Conservation (phyloP, 2,888 invertebrate species). For the Melieria crassipennis region DNA sequence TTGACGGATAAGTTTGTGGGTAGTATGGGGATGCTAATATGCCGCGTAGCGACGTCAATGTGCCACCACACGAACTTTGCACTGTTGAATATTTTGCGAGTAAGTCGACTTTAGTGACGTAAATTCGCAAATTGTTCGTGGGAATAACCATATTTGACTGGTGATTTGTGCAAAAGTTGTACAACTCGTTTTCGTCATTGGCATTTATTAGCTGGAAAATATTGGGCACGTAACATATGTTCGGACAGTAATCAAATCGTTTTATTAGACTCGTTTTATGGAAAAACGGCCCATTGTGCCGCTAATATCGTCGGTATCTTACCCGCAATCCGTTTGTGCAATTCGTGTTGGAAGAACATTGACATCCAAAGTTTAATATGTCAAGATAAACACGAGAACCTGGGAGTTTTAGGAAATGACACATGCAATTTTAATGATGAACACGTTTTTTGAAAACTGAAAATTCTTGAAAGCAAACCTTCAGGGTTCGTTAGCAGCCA, state of each 20-base stretch:
- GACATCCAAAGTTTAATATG: slow-evolving; percentile 55
- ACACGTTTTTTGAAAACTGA: too few species aligned
- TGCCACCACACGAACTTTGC: slow-evolving; percentile 76
- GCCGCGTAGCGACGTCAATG: slow-evolving; percentile 71
- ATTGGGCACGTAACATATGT: neutral
- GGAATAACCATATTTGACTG: slow-evolving; percentile 38
- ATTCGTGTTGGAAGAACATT: slow-evolving; percentile 21
- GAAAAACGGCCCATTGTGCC: neutral
- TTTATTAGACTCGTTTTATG: neutral
- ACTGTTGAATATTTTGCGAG: slow-evolving; percentile 67
- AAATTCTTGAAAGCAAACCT: slow-evolving; percentile 33
- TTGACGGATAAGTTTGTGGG: slow-evolving; percentile 75
- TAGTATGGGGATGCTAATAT: slow-evolving; percentile 76
- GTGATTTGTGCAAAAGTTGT: slow-evolving; percentile 13
- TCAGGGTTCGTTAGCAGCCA: slow-evolving; percentile 47
- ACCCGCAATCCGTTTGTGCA: slow-evolving; percentile 50
- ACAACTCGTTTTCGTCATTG: slow-evolving; percentile 13
- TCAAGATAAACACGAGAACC: slow-evolving; percentile 48
- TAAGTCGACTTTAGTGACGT: slow-evolving; percentile 47
- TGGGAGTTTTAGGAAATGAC: slow-evolving; percentile 14
- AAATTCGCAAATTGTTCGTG: slow-evolving; percentile 43
- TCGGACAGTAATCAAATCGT: neutral
- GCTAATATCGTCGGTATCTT: slow-evolving; percentile 1
- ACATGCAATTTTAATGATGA: neutral
- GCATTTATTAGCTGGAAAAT: slow-evolving; percentile 14